Evolutionary conservation across 1,140 invertebrate genomes (phyloP).

Genomic region (Eumaeus atala): DNA sequence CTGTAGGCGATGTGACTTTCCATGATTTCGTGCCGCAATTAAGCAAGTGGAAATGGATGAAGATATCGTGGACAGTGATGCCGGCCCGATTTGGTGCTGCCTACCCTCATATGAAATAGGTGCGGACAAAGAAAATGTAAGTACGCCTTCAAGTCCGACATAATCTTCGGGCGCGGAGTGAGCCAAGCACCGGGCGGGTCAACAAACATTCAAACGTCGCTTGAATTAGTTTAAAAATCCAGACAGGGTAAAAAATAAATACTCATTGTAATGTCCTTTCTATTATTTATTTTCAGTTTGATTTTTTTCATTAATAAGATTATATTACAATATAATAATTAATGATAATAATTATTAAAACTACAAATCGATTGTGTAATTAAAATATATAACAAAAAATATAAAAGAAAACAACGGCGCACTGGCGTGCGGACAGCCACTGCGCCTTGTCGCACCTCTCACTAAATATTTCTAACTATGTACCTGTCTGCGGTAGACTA

Average conservation of each 20-base stretch:
- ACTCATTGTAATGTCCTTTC: constrained; percentile 50
- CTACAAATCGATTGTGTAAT: constrained; percentile 71
- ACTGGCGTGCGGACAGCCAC: constrained; percentile 29
- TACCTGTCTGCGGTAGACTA: constrained; percentile 58
- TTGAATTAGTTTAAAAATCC: too few relatives aligned
- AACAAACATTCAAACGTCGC: too few relatives aligned
- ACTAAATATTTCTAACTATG: constrained; percentile 53
- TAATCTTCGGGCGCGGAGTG: too few relatives aligned
- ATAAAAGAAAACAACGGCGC: constrained; percentile 63
- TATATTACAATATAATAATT: constrained; percentile 74
- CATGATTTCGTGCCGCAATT: too few relatives aligned
- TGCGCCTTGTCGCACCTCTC: constrained; percentile 51
- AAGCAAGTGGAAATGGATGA: too few relatives aligned
- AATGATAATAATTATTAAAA: constrained; percentile 73
- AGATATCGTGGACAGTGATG: too few relatives aligned
- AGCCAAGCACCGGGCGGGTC: too few relatives aligned
- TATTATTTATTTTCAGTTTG: constrained; percentile 72
- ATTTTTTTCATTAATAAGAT: constrained; percentile 73
- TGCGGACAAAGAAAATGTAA: too few relatives aligned
- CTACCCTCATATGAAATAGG: too few relatives aligned
- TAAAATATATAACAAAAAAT: constrained; percentile 72
- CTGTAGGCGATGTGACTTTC: too few relatives aligned
- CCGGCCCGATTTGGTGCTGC: too few relatives aligned
- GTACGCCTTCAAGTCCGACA: too few relatives aligned
- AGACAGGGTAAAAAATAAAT: constrained; percentile 30